Base-by-base conservation (phyloP, 2,113 vertebrate species). In the Alouatta palliata region DNA sequence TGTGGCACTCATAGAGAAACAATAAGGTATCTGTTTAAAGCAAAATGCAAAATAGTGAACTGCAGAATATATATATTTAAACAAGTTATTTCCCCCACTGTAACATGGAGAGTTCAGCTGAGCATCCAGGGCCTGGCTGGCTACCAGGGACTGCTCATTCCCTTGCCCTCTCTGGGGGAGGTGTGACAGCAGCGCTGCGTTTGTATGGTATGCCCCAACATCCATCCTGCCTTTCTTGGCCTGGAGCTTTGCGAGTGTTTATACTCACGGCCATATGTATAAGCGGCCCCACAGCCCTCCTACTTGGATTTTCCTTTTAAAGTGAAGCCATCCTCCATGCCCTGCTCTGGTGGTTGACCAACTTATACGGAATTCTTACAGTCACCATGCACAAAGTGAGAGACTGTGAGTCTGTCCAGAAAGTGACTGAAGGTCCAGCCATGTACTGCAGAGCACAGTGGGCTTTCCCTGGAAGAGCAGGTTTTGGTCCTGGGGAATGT, bases 11-110 rank as follows among this genome's bases (percentile, higher is more conserved):
- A 82, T 73, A 6, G 1, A 86, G 91, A 92, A 98, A 98, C 95
- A 98, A 97, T 35, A 96, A 95, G 61, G 85, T 79, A 49, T 94
- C 91, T 98, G 95, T 98, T 97, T 98, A 95, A 96, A 94, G 49
- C 32, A 79, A 90, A 77, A 95, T 98, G 95, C 97, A 97, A 96
- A 97, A 91, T 52, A 91, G 88, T 96, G 93, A 97, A 96, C 58
- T 87, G 71, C 86, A 98, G 98, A 97, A 96, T 68, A 10, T 27
- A 89, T 61, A 96, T 95, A 97, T 96, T 97, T 96, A 93, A 97
- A 98, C 80, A 97, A 97, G 90, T 90, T 89, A 90, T 71, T 96
- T 81, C 25, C 77, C 68, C 5, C 58, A 56, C 56, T 75, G 70
- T 49, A 94, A 61, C 27, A 49, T 79, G 89, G 92, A 98, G 88